Conservation (phyloP, 2,113 vertebrate genomes). For the Phasianus colchicus region DNA sequence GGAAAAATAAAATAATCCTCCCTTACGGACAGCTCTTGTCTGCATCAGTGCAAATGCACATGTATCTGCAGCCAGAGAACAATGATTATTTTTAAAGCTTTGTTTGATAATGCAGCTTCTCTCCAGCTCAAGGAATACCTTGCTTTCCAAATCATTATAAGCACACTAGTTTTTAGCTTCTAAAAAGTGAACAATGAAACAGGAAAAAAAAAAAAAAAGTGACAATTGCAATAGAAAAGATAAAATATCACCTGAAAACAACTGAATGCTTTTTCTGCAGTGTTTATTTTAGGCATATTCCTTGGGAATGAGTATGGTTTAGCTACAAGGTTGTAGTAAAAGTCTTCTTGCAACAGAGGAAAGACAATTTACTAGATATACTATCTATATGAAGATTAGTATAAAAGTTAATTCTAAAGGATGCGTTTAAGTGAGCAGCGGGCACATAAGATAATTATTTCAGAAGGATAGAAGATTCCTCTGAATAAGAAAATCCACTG, state of each 20-base stretch:
- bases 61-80: conserved; percentile 7
- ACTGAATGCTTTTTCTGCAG: conserved; percentile 23
- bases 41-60: conserved; percentile 15
- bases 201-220: not conserved
- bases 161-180: not conserved
- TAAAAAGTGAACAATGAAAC: conserved; percentile 28
- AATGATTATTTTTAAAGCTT: conserved; percentile 27
- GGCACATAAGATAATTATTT: not conserved
- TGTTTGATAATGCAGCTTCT: not conserved
- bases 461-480: not conserved
- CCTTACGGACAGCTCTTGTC: not conserved
- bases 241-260: conserved; percentile 58
- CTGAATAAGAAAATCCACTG: fast-evolving
- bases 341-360: not conserved
- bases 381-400: not conserved
- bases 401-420: not conserved
- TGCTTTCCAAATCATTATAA: conserved; percentile 36
- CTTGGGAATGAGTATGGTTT: not conserved
- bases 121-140: conserved; percentile 9
- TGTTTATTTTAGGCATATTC: conserved; percentile 26
- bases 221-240: conserved; percentile 25
- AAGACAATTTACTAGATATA: not conserved
- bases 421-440: not conserved
- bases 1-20: conserved; percentile 22
- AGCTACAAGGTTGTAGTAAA: conserved; percentile 9